Conservation (phyloP, 1,140 invertebrate genomes). For the Ectropis grisescens region DNA sequence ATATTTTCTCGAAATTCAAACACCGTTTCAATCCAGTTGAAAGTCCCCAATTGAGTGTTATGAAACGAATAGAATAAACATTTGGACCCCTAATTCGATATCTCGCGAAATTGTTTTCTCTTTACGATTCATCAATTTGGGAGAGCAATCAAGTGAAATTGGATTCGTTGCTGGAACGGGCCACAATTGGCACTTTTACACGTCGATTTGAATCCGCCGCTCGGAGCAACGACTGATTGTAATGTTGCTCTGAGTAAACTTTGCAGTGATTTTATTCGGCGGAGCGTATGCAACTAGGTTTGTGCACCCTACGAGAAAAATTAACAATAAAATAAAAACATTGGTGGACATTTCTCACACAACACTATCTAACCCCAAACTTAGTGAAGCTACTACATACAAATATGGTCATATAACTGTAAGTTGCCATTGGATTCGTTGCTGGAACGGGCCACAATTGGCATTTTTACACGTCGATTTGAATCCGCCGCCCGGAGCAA, state of each 20-base stretch:
- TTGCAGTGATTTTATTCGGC: neutral
- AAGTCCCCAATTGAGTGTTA: no score
- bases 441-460: conserved; percentile 19
- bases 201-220: conserved; percentile 14
- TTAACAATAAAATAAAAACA: no score
- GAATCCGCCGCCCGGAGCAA: conserved; percentile 12
- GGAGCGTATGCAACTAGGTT: no score
- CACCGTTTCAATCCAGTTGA: no score
- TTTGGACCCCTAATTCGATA: conserved; percentile 11
- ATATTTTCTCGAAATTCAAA: no score
- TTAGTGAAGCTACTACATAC: neutral
- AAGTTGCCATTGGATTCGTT: conserved; percentile 15
- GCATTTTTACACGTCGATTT: conserved; percentile 19
- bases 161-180: conserved; percentile 19
- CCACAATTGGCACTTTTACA: conserved; percentile 22
- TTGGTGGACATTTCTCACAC: no score
- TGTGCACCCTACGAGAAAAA: no score
- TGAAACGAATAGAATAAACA: no score
- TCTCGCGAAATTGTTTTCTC: conserved; percentile 18
- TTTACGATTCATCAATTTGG: conserved; percentile 22
- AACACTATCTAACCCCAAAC: no score
- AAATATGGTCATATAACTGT: neutral
- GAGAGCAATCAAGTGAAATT: conserved; percentile 19
- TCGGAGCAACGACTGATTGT: conserved; percentile 11
- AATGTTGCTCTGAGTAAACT: conserved; percentile 3